Conservation (phyloP, 2,888 invertebrate genomes). For the Catocala fraxini region DNA sequence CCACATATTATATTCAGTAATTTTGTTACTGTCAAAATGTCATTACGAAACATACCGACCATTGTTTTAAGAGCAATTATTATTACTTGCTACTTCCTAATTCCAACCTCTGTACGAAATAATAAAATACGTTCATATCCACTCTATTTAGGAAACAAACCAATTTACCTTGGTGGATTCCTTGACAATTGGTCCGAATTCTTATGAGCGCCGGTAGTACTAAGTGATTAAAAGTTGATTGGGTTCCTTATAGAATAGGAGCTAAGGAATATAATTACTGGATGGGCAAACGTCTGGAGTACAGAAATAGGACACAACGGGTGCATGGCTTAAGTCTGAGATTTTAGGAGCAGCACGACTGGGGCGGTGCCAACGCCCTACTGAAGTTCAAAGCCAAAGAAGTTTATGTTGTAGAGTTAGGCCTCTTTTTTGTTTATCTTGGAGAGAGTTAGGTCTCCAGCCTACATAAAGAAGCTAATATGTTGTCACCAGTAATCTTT, state of each 20-base stretch:
- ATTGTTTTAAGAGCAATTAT: conserved; percentile 16
- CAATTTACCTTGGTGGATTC: conserved; percentile 19
- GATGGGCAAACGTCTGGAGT: too few relatives aligned
- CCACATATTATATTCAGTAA: conserved; percentile 4
- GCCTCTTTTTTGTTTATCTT: too few relatives aligned
- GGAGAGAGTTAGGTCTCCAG: too few relatives aligned
- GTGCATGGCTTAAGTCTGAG: too few relatives aligned
- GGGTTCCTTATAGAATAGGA: neutral
- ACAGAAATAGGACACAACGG: too few relatives aligned
- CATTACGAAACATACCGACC: conserved; percentile 3
- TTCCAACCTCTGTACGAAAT: conserved; percentile 14
- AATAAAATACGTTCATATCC: conserved; percentile 11
- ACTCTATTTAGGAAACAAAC: conserved; percentile 20
- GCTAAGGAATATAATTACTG: neutral
- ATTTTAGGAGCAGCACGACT: too few relatives aligned
- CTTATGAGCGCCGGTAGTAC: neutral
- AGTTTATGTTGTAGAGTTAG: too few relatives aligned
- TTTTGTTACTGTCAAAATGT: conserved; percentile 10
- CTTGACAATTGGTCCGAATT: conserved; percentile 15
- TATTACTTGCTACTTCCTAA: conserved; percentile 17
- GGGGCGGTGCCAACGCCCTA: too few relatives aligned
- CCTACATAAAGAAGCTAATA: too few relatives aligned
- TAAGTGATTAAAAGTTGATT: neutral
- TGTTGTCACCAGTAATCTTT: too few relatives aligned
- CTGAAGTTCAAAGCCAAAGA: too few relatives aligned